These are phyloP conservation scores for Venturia canescens DNA, from an alignment of 1,140 invertebrate genomes.

Conservation along the genomic window DNA sequence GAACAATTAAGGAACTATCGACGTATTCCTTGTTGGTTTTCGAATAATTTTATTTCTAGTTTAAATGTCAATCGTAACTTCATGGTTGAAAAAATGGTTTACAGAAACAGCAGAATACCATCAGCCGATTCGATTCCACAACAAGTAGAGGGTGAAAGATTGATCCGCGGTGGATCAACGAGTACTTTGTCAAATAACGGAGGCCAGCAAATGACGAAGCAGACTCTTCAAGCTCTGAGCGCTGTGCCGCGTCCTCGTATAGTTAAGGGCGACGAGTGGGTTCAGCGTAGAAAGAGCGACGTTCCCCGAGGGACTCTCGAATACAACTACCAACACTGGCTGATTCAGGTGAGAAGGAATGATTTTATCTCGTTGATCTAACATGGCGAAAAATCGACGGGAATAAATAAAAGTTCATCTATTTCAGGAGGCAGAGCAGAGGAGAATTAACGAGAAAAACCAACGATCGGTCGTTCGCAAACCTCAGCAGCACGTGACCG, in stretches of 20 bases:
- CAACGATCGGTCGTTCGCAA: constrained; percentile 72
- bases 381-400: no score
- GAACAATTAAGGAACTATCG: no score
- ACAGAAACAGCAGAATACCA: constrained; percentile 80
- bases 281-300: constrained; percentile 82
- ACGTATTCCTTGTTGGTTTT: background rate
- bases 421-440: constrained; percentile 92
- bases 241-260: constrained; percentile 86
- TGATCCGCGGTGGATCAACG: constrained; percentile 75
- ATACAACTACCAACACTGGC: constrained; percentile 91
- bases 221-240: constrained; percentile 87
- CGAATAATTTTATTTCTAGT: background rate
- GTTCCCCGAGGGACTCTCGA: constrained; percentile 77
- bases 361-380: no score
- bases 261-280: constrained; percentile 84
- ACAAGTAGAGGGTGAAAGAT: constrained; percentile 72
- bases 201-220: constrained; percentile 84
- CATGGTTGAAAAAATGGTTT: constrained; percentile 38
- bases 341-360: constrained; percentile 82
- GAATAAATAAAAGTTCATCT: background rate
- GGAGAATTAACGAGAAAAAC: constrained; percentile 86
- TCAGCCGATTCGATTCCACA: constrained; percentile 79
- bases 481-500: constrained; percentile 70
- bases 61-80: background rate
- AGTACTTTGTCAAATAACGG: constrained; percentile 66